Conservation (phyloP, 2,888 invertebrate genomes). For the Parapristionchus giblindavisi region DNA sequence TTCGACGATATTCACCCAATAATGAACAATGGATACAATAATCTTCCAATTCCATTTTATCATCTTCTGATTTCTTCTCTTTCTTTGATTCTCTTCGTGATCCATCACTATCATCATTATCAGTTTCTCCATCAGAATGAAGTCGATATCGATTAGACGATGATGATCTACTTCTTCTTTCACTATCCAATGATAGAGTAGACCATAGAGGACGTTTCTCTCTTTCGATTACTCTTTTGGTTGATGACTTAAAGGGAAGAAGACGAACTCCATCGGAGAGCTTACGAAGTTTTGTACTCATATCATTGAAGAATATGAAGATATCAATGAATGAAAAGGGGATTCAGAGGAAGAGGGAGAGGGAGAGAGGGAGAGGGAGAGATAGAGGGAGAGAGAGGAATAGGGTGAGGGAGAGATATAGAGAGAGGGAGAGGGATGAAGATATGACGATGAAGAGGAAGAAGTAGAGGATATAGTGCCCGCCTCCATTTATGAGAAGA, state of each 20-base stretch:
- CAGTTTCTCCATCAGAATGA: constrained; percentile 33
- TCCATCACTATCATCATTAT: constrained; percentile 12
- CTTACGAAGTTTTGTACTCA: constrained; percentile 33
- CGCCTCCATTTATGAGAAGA: background rate
- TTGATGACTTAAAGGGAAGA: constrained; percentile 14
- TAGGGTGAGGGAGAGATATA: constrained; percentile 10
- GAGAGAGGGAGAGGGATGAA: constrained; percentile 4
- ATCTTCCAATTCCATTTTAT: constrained; percentile 28
- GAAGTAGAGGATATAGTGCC: constrained; percentile 14
- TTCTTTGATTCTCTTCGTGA: constrained; percentile 6
- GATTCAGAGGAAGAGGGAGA: constrained; percentile 36
- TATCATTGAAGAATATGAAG: background rate
- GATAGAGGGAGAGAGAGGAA: constrained; percentile 4
- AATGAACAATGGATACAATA: constrained; percentile 54
- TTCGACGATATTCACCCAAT: constrained; percentile 50
- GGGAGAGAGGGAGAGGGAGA: constrained; percentile 42
- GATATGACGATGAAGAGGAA: constrained; percentile 15
- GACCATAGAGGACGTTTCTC: constrained; percentile 42
- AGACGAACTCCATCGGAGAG: constrained; percentile 28
- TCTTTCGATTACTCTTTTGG: constrained; percentile 37
- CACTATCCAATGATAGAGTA: constrained; percentile 44
- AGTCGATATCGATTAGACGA: constrained; percentile 13
- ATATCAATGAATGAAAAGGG: constrained; percentile 37
- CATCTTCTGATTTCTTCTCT: constrained; percentile 10
- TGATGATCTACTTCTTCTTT: constrained; percentile 15